Base-by-base conservation (phyloP, 2,888 invertebrate species). In the Eledona agricola region DNA sequence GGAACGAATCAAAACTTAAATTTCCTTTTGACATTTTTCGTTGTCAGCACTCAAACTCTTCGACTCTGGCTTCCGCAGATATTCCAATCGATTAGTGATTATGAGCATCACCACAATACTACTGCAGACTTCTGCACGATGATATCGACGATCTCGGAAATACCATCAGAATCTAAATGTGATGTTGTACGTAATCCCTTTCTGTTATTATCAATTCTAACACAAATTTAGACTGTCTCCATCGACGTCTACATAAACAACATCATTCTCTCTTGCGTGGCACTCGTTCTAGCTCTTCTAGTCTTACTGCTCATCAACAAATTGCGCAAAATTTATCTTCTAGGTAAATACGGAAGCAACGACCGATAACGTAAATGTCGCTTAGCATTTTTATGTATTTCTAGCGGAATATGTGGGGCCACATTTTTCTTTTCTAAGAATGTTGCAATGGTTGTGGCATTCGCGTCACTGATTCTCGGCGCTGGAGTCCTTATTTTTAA, bases 21-120 rank as follows among this genome's bases (percentile, higher is more conserved):
- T 55, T 68, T 78, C 1, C 81, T 88, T 60, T 85, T 87, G 63
- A 83, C 84, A 70, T 79, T 82, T 16, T 80, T 84, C 46, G 82
- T 87, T 72, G 78, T 85, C n/a, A 75, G 76, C 20, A 58, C 88
- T 59, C 93, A 93, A 68, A 90, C 92, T 0, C 78, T 93, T 22
- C 86, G 92, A 10, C 80, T 93, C 19, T 94, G 93, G 93, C 82
- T 92, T 60, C 93, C 93, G 0, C 91, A 93, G 70, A 78, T 94
- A 7, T 92, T 93, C 59, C 84, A 88, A 38, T 87, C 88, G 72
- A 84, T 88, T 35, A 73, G 72, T 54, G 73, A 76, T 51, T 75
- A 74, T 55, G 59, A 70, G 53, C 49, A 50, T 15, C 51, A 59
- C 15, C 59, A 73, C 38, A 66, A 70, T 46, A 66, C 70, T 45